phyloP scores from a whole-genome alignment of 2,888 invertebrate species.

The Synergus umbraculus region DNA sequence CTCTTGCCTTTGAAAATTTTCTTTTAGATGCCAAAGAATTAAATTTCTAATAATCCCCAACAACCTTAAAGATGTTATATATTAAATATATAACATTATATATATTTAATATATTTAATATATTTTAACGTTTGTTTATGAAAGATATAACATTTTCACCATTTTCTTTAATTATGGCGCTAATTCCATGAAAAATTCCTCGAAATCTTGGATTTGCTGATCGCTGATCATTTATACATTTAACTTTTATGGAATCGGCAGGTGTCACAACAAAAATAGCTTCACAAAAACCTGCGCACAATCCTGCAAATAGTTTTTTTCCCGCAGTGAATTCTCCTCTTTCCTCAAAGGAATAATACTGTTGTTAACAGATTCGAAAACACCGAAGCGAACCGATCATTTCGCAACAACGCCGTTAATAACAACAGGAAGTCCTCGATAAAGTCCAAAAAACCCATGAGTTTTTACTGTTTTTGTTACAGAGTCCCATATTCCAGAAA shows the following conservation, averaged over 20 bases:
- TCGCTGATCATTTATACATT: slow-evolving; percentile 98
- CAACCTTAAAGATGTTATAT: no score
- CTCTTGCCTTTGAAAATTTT: background rate
- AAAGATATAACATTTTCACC: slow-evolving; percentile 78
- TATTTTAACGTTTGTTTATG: no score
- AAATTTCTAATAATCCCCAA: no score
- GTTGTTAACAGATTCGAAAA: slow-evolving; percentile 96
- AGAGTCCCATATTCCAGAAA: slow-evolving; percentile 93
- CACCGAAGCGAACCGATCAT: slow-evolving; percentile 98
- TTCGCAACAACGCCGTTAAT: slow-evolving; percentile 99
- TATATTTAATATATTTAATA: no score
- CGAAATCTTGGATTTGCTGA: slow-evolving; percentile 92
- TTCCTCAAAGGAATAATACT: slow-evolving; percentile 83
- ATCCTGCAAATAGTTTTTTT: slow-evolving; percentile 91
- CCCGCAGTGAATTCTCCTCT: slow-evolving; percentile 88
- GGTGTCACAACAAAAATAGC: slow-evolving; percentile 98
- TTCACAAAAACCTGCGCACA: slow-evolving; percentile 96
- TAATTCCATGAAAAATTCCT: slow-evolving; percentile 97
- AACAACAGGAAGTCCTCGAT: slow-evolving; percentile 96
- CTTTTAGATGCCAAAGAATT: no score
- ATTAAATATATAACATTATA: no score
- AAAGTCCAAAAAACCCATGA: slow-evolving; percentile 94
- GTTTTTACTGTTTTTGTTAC: slow-evolving; percentile 92
- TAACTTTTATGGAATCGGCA: slow-evolving; percentile 99
- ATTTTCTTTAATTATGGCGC: slow-evolving; percentile 89